Evolutionary conservation across 2,888 invertebrate genomes (phyloP), one percentile per base, ranked within the genome.

Genomic region (Eubasilissa splendida): DNA sequence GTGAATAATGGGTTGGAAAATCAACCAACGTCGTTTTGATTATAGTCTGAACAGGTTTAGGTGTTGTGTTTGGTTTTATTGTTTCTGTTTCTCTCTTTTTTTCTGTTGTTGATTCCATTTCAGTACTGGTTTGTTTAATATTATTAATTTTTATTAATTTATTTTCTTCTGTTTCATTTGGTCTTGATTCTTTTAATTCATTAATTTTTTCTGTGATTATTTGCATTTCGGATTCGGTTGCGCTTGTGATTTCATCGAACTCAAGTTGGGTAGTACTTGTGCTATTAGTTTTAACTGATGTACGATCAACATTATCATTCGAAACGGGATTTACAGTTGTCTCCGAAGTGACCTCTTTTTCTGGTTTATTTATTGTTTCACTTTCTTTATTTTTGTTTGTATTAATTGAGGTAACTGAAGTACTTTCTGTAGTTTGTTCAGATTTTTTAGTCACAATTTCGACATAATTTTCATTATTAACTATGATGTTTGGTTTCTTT

Each of bases 41-140:
- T 42, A 42, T 42, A 42, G 42, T 42, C 11, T 63, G 4, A 31
- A 63, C 11, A 12, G 33, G 63, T 63, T 31, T 33, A 4, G 33
- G 11, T 31, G 63, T 33, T 31, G 42, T 31, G 7, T 33, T 2
- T 63, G 63, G 8, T 68, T n/a, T 70, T 70, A 22, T n/a, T 14
- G 53, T 22, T 68, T 68, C 68, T 53, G 9, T 70, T 14, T 70
- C 52, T 68, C 50, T 68, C 14, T 50, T 42, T 33, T n/a, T 14
- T 68, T 68, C 70, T 70, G 70, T 54, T 22, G 70, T 70, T 14
- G 70, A 53, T 53, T 53, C 31, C 10, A 22, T 22, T 22, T 22
- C 11, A 8, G n/a, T 22, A 54, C 53, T 53, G 60, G n/a, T 60
- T 60, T n/a, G n/a, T 60, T 60, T 11, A n/a, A 60, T 22, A 42